Evolutionary conservation across 92 coral and sea anemone species (phyloP).

Genomic region (Scolanthus callimorphus): DNA sequence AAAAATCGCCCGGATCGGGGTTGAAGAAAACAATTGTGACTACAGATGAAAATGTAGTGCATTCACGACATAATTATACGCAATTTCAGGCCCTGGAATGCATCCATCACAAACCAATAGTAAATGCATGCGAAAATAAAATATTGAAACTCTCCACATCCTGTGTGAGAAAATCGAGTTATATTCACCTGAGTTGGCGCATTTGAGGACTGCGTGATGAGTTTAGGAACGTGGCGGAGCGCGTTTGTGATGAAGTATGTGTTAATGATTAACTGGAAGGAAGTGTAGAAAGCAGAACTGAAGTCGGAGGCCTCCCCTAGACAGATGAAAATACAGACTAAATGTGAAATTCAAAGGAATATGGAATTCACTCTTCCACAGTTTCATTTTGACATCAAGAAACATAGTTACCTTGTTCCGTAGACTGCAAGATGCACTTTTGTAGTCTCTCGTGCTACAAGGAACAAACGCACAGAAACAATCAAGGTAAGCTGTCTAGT

Average conservation of each 20-base stretch:
- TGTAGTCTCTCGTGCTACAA: not conserved
- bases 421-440: not conserved
- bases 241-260: conserved; percentile 50
- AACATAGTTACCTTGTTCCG: not conserved
- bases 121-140: too few species aligned
- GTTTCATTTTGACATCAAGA: too few species aligned
- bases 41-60: too few species aligned
- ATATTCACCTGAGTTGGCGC: conserved; percentile 44
- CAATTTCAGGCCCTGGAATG: too few species aligned
- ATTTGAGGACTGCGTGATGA: conserved; percentile 38
- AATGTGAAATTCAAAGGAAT: not conserved
- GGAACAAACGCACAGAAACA: not conserved
- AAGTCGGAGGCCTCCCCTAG: conserved; percentile 39
- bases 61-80: too few species aligned
- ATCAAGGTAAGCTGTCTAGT: too few species aligned
- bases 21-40: too few species aligned
- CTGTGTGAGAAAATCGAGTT: too few species aligned
- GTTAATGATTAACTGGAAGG: conserved; percentile 73
- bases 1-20: too few species aligned
- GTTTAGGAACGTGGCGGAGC: conserved; percentile 33
- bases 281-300: conserved; percentile 69
- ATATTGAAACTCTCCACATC: too few species aligned
- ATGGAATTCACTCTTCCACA: too few species aligned
- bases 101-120: too few species aligned
- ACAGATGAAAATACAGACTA: not conserved